These are phyloP conservation scores for Cinclus mexicanus DNA, from an alignment of 2,113 vertebrate genomes.

Conservation along the genomic window DNA sequence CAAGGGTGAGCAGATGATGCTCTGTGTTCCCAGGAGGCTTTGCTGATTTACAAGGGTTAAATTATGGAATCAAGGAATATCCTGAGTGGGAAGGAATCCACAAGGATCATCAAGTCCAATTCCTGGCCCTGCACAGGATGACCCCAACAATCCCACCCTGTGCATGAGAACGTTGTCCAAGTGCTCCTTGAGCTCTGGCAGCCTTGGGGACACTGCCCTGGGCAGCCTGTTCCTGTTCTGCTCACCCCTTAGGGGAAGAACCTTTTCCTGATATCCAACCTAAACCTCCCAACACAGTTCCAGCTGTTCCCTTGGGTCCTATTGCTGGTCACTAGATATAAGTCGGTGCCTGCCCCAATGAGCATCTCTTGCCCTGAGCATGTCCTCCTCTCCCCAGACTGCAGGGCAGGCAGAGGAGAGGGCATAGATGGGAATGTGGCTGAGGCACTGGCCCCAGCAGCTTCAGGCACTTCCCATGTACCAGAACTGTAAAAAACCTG, in stretches of 20 bases:
- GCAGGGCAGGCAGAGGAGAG: neutral
- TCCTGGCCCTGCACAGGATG: neutral
- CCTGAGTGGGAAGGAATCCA: neutral
- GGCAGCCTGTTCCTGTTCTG: neutral
- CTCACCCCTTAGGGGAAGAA: neutral
- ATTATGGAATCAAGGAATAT: neutral
- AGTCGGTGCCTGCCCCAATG: neutral
- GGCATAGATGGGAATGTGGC: neutral
- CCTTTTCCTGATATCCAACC: neutral
- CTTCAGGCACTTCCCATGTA: neutral
- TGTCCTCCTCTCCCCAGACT: neutral
- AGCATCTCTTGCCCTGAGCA: neutral
- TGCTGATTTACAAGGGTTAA: neutral
- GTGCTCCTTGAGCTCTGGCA: neutral
- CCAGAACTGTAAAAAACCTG: neutral
- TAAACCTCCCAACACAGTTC: neutral
- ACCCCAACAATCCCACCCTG: neutral
- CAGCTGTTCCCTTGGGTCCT: neutral
- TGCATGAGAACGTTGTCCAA: neutral
- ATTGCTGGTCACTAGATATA: neutral
- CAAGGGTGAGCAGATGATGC: neutral
- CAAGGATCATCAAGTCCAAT: neutral
- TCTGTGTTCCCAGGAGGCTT: neutral
- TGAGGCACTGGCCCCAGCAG: neutral
- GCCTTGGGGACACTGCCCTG: neutral